Percentiles rank a stretch among this genome's conserved stretches.
Conservation (phyloP, 1,140 invertebrate genomes). For the Anastrepha ludens region DNA sequence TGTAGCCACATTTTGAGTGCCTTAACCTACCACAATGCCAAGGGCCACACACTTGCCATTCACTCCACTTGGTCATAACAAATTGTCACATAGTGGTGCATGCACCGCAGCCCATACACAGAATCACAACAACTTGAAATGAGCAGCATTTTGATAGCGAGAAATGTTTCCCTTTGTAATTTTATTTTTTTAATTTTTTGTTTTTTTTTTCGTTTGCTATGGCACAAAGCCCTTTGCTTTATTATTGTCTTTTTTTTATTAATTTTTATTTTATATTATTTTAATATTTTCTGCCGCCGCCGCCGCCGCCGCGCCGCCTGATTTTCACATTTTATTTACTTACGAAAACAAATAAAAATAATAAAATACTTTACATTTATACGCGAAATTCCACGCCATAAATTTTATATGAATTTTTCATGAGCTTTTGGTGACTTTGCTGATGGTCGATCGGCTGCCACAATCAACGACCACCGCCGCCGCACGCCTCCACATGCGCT, state of each 20-base stretch:
- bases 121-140: not conserved
- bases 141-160: not conserved
- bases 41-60: not conserved
- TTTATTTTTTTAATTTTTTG: conserved; percentile 1
- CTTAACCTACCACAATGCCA: conserved; percentile 28
- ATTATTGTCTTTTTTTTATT: not conserved
- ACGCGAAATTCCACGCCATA: conserved; percentile 39
- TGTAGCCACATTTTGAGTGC: not conserved
- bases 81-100: not conserved
- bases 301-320: not conserved
- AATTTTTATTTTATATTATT: conserved; percentile 3
- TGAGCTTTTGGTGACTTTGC: conserved; percentile 50
- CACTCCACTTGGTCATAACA: not conserved
- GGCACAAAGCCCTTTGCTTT: not conserved
- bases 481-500: conserved; percentile 9
- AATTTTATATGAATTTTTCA: conserved; percentile 50
- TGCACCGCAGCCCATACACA: not conserved
- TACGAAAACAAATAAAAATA: not conserved
- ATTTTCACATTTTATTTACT: conserved; percentile 23
- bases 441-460: not conserved
- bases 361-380: conserved; percentile 38
- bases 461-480: not conserved
- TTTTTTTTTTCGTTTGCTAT: not conserved
- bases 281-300: conserved; percentile 9
- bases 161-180: not conserved